phyloP scores from a whole-genome alignment of 2,888 invertebrate species.

The Rhynchonema sp. region DNA sequence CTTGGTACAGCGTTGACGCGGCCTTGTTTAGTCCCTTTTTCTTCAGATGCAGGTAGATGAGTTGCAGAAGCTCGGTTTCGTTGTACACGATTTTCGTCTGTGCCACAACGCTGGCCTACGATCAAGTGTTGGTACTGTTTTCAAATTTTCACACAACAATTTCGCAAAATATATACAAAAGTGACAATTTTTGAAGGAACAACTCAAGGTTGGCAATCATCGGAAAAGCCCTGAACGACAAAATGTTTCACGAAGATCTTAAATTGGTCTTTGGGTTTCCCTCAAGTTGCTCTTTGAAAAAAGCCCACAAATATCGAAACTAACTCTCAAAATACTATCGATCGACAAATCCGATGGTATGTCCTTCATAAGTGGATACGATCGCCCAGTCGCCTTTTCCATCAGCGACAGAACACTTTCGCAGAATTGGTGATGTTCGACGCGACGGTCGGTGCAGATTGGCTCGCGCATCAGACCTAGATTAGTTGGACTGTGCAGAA shows the following conservation, averaged over 20 bases:
- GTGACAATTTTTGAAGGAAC: no score
- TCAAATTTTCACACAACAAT: no score
- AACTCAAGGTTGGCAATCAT: no score
- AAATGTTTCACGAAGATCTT: no score
- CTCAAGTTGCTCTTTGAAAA: no score
- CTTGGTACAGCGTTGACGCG: conserved; percentile 9
- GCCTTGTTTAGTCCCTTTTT: conserved; percentile 40
- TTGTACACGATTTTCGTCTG: conserved; percentile 87
- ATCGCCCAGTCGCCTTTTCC: conserved; percentile 36
- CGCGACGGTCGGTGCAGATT: conserved; percentile 79
- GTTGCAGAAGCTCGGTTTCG: conserved; percentile 68
- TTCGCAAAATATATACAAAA: no score
- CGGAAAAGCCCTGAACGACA: no score
- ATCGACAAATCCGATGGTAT: neutral
- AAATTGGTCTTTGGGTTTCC: no score
- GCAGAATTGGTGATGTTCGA: conserved; percentile 85
- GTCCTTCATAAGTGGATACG: neutral
- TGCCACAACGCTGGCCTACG: conserved; percentile 69
- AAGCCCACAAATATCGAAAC: no score
- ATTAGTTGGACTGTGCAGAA: conserved; percentile 11
- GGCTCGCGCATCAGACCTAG: conserved; percentile 80
- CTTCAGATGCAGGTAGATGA: conserved; percentile 68
- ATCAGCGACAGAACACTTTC: conserved; percentile 73
- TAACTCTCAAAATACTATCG: neutral
- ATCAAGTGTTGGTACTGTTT: no score